Conservation (phyloP, 2,888 invertebrate genomes). For the Chloromyia formosa region DNA sequence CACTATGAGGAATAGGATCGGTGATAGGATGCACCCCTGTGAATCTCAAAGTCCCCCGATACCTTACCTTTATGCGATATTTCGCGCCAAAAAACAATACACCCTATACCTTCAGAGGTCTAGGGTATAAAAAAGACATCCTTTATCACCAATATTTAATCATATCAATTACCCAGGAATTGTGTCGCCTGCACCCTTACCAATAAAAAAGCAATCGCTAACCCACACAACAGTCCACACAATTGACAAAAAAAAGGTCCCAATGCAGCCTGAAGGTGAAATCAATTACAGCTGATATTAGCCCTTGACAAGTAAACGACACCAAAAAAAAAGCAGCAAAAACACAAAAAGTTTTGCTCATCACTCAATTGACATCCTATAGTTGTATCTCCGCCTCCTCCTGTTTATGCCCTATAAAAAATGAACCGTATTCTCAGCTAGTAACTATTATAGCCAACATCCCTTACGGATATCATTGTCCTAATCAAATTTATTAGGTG, state of each 20-base stretch:
- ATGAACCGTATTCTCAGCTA: neutral
- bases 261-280: constrained; percentile 48
- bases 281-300: constrained; percentile 50
- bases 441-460: constrained; percentile 19
- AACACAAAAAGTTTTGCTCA: constrained; percentile 28
- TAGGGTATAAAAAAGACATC: too few relatives aligned
- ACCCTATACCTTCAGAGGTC: too few relatives aligned
- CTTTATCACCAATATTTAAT: constrained; percentile 23
- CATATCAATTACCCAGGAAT: constrained; percentile 23
- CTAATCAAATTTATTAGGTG: constrained; percentile 51
- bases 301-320: constrained; percentile 44
- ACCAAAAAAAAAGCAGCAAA: constrained; percentile 22
- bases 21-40: too few relatives aligned
- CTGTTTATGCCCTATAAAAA: neutral
- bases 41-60: too few relatives aligned
- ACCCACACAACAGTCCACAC: neutral
- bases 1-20: too few relatives aligned
- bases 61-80: too few relatives aligned
- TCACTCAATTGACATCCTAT: constrained; percentile 40
- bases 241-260: constrained; percentile 17
- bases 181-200: neutral
- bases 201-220: constrained; percentile 15
- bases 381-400: constrained; percentile 5
- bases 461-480: constrained; percentile 46
- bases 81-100: too few relatives aligned